Base-by-base conservation (phyloP, 2,797 vertebrate species). In the Chelmon rostratus region DNA sequence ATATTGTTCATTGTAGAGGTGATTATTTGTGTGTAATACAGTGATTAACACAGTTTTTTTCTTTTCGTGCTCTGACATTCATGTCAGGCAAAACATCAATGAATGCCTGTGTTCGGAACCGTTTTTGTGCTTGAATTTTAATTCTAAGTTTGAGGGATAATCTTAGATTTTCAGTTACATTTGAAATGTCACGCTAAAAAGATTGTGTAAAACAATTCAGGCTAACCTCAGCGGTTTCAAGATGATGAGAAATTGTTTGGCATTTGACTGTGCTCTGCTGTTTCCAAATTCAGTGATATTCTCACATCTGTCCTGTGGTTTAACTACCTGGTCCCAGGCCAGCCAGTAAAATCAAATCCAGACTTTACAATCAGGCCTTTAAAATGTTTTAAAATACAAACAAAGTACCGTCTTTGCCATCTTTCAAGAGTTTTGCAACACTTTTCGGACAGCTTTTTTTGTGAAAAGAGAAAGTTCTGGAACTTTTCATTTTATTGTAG, bases 1-100 rank as follows among this genome's bases (percentile, higher is more conserved):
- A 73, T 75, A 61, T 77, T 78, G 63, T 58, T 78, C 61, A 79
- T 86, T 88, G 79, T 82, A 1, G 46, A 50, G 53, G 40, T 74
- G 52, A 66, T 86, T 83, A 62, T 72, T 65, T 13, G 65, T 71
- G 38, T 72, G 71, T 67, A 72, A 65, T 53, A 38, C 46, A 57
- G 49, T 38, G 46, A 84, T 81, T 77, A 73, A 59, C 67, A 70
- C 12, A 12, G 54, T 49, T 19, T 7, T 38, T 47, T 33, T 33
- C 16, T 47, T 42, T 63, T 38, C 35, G 33, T 52, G 19, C 40
- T 40, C 2, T 35, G 8, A 5, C 10, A 44, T 16, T 62, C 25
- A 59, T 44, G 19, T 53, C 13, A 38, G 37, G 35, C 33, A 49
- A 76, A 72, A 28, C 31, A 70, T 63, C 10, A 73, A 58, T 68